A percentile compares a stretch with the other conserved stretches of the same genome.
phyloP scores from a whole-genome alignment of 1,140 invertebrate species.

The Aricia agestis region DNA sequence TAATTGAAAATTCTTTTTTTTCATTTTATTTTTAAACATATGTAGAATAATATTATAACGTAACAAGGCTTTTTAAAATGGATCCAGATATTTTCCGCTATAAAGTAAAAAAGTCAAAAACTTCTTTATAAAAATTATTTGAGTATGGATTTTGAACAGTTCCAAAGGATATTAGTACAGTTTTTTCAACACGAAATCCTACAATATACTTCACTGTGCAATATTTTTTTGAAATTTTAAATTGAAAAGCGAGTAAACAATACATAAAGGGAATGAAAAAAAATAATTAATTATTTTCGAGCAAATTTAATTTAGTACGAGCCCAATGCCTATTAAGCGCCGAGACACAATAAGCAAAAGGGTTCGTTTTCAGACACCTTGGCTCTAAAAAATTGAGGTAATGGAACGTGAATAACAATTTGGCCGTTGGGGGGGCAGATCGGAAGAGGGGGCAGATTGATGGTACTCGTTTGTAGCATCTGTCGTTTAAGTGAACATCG shows the following conservation, averaged over 20 bases:
- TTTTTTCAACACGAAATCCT: too few species aligned
- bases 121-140: too few species aligned
- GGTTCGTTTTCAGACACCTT: conserved; percentile 70
- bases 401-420: conserved; percentile 75
- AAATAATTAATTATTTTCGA: conserved; percentile 39
- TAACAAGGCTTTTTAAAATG: too few species aligned
- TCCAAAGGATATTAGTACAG: too few species aligned
- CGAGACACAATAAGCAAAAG: conserved; percentile 71
- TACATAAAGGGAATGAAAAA: conserved; percentile 38
- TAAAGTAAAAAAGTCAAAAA: too few species aligned
- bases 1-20: too few species aligned
- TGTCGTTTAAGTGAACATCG: conserved; percentile 71
- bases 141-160: too few species aligned
- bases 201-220: too few species aligned
- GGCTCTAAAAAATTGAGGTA: conserved; percentile 73
- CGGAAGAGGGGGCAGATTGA: conserved; percentile 58
- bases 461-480: conserved; percentile 70
- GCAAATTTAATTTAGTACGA: conserved; percentile 63
- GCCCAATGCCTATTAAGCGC: conserved; percentile 55
- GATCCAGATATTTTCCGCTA: too few species aligned
- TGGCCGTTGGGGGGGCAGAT: conserved; percentile 46
- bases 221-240: background rate
- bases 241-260: conserved; percentile 29
- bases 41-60: too few species aligned
- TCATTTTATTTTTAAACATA: too few species aligned